Percentiles rank a stretch among this genome's conserved stretches.
Conservation (phyloP, 2,797 vertebrate genomes). For the Linurgus olivaceus region DNA sequence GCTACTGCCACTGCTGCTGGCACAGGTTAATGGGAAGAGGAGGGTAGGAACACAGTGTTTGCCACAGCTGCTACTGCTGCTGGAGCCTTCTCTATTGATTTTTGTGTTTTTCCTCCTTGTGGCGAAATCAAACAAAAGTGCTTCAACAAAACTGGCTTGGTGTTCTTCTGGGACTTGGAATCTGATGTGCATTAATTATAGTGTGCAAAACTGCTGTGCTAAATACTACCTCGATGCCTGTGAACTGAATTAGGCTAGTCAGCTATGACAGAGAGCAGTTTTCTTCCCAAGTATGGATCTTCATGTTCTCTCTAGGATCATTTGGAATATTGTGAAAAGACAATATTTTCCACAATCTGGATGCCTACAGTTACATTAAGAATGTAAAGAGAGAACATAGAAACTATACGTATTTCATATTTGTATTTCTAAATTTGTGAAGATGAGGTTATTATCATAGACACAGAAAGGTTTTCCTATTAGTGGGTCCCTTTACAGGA, state of each 20-base stretch:
- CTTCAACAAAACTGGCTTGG: neutral
- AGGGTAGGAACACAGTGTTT: neutral
- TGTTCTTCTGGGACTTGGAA: neutral
- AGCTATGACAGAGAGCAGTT: neutral
- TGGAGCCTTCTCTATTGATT: neutral
- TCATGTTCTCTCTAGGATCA: neutral
- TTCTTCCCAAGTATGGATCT: neutral
- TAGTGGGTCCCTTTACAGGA: neutral
- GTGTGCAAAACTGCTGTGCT: neutral
- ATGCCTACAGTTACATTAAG: neutral
- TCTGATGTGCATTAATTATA: neutral
- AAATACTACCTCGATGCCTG: neutral
- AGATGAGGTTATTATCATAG: neutral
- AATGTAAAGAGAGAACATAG: neutral
- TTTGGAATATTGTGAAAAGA: neutral
- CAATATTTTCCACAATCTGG: neutral
- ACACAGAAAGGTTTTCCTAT: neutral
- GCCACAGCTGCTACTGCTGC: constrained; percentile 23
- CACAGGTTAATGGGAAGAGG: constrained; percentile 33
- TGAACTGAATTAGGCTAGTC: neutral
- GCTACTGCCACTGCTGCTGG: constrained; percentile 19
- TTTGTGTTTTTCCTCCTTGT: neutral
- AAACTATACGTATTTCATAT: neutral
- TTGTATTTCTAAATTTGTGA: neutral
- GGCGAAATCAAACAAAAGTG: neutral